Percentiles rank a stretch among this genome's conserved stretches.
Evolutionary conservation across 2,113 vertebrate species (phyloP).

Genomic region (Calonectris borealis): DNA sequence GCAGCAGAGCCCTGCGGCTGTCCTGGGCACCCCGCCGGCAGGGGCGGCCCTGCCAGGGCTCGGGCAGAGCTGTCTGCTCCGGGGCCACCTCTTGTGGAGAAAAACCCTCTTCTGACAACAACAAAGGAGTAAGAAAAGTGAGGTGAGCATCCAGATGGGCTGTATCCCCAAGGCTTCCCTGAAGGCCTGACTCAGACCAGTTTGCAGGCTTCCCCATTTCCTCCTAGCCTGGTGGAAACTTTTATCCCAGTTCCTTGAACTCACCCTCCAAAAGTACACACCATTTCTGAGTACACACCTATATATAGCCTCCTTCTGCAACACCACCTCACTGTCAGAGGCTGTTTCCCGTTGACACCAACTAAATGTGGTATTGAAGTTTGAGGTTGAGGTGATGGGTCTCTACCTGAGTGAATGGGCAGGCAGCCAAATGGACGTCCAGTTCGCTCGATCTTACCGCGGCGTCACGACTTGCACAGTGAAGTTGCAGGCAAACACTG

Average conservation of each 20-base stretch:
- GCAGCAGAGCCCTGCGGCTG: not conserved
- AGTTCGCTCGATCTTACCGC: not conserved
- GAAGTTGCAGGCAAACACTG: constrained; percentile 8
- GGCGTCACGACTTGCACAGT: not conserved
- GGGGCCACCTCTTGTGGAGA: not conserved
- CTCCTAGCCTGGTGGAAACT: constrained; percentile 41
- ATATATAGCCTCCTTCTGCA: constrained; percentile 46
- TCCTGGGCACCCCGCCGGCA: not conserved
- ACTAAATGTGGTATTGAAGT: constrained; percentile 10
- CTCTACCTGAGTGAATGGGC: constrained; percentile 4
- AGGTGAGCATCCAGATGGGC: not conserved
- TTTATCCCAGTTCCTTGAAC: constrained; percentile 41
- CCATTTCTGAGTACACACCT: constrained; percentile 44
- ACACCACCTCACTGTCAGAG: not conserved
- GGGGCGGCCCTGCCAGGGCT: not conserved
- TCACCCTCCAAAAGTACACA: not conserved
- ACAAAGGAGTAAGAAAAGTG: not conserved
- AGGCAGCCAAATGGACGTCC: not conserved
- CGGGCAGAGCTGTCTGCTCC: not conserved
- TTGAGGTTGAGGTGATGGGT: constrained; percentile 7
- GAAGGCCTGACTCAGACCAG: constrained; percentile 37
- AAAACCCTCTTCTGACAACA: not conserved
- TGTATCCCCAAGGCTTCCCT: constrained; percentile 28
- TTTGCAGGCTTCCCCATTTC: constrained; percentile 51
- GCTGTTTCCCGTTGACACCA: constrained; percentile 45